Base-by-base conservation (phyloP, 53 echinoderm and acorn worm species). In the Crossaster papposus region DNA sequence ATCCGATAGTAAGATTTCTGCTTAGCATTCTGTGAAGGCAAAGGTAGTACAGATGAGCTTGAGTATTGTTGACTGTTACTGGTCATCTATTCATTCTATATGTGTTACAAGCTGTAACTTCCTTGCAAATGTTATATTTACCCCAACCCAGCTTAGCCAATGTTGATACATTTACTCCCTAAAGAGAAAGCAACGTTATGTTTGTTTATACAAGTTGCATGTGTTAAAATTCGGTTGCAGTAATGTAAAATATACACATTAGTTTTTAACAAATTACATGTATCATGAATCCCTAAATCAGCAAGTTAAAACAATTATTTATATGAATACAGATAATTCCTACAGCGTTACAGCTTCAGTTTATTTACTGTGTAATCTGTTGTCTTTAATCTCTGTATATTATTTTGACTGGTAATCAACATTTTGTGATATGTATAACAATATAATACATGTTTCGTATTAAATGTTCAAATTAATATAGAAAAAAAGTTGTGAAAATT, bases 391-490 rank as follows among this genome's bases (percentile, higher is more conserved):
- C 44, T 70, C 82, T 30, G 51, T 83, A n/a, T n/a, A n/a, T n/a
- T n/a, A n/a, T 68, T 82, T 68, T 65, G 70, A 84, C 28, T 65
- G 72, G 71, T 84, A 50, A 72, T 28, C 30, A 71, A 71, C 70
- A 55, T 72, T 84, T 38, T 52, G 51, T 50, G 50, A 51, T 50
- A 72, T 71, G 44, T 72, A 72, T 37, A 37, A 35, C 36, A 72
- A 72, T 72, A 51, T 83, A 84, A 84, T 54, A 84, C 73, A 51
- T 84, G 84, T 84, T 84, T 84, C 72, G 84, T 72, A 32, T 68
- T 68, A 28, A 50, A 73, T 72, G 84, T 73, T 71, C 84, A 72
- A 65, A 72, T 44, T 37, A 54, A 54, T 65, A 70, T 65, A 63
- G 63, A 18, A 63, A 26, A 17, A 79, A 81, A 81, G 18, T 17